Conservation (phyloP, 2,888 invertebrate genomes). For the Willowsia nigromaculata region DNA sequence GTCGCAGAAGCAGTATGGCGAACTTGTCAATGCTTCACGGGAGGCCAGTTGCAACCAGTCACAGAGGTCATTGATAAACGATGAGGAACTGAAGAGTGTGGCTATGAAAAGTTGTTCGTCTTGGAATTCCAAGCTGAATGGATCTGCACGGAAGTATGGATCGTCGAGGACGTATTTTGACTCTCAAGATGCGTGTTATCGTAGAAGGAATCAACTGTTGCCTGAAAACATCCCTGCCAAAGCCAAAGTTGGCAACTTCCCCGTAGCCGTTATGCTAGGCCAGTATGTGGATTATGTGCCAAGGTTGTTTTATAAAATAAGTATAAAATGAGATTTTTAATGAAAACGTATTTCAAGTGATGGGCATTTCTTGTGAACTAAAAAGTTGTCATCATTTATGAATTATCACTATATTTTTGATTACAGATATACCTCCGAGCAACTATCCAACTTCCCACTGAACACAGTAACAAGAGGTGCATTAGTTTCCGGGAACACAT, state of each 20-base stretch:
- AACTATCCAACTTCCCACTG: background rate
- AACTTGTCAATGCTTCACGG: background rate
- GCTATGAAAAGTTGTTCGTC: background rate
- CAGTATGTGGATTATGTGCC: constrained; percentile 17
- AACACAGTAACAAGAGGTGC: background rate
- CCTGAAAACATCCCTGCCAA: no score
- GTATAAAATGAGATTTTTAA: no score
- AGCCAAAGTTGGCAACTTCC: background rate
- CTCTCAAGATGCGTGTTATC: no score
- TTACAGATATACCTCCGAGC: background rate
- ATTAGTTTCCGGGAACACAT: background rate
- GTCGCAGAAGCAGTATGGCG: background rate
- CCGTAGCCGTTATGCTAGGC: background rate
- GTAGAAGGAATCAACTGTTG: no score
- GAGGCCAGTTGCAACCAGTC: background rate
- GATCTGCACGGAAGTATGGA: background rate
- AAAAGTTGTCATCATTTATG: no score
- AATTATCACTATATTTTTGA: no score
- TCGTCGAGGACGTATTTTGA: no score
- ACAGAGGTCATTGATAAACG: background rate
- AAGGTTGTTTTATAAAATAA: constrained; percentile 2
- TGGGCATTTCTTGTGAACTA: no score
- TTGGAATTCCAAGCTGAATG: background rate
- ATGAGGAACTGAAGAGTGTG: background rate
- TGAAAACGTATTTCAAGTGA: no score